Evolutionary conservation across 2,888 invertebrate genomes (phyloP).

Genomic region (Platycheirus rosarum): DNA sequence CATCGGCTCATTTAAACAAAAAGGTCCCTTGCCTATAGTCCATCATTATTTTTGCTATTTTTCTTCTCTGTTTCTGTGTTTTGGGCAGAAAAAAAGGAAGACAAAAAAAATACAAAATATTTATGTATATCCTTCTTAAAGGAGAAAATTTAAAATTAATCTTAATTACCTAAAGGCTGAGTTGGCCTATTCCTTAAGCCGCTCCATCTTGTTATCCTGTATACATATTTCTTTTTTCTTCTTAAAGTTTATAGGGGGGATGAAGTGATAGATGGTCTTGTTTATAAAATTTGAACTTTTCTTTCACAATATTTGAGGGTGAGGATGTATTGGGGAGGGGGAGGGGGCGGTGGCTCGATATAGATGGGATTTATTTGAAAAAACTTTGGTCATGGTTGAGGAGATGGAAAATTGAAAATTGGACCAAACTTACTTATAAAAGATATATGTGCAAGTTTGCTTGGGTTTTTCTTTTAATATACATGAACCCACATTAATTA

Average conservation of each 20-base stretch:
- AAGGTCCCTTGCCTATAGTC: constrained; percentile 68
- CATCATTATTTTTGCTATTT: constrained; percentile 58
- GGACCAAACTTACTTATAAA: not conserved
- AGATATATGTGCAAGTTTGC: not conserved
- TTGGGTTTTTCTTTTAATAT: too few species aligned
- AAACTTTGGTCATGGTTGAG: constrained; percentile 48
- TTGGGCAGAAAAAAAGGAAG: not conserved
- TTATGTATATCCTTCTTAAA: constrained; percentile 42
- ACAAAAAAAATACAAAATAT: constrained; percentile 25
- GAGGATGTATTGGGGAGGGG: too few species aligned
- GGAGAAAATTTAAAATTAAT: constrained; percentile 71
- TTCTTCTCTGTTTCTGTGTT: not conserved
- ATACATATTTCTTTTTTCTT: constrained; percentile 5
- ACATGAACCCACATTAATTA: too few species aligned
- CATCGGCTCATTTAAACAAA: constrained; percentile 69
- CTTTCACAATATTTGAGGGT: constrained; percentile 25
- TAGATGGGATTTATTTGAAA: constrained; percentile 44
- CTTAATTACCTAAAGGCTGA: constrained; percentile 74
- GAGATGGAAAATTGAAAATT: constrained; percentile 59
- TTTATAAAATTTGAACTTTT: constrained; percentile 72
- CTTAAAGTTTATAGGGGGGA: constrained; percentile 4
- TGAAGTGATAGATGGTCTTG: constrained; percentile 70
- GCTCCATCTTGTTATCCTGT: constrained; percentile 32
- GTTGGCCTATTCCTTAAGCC: constrained; percentile 61
- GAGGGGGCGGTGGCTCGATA: constrained; percentile 14